Conservation (phyloP, 1,140 invertebrate species). For the Aethina tumida region DNA sequence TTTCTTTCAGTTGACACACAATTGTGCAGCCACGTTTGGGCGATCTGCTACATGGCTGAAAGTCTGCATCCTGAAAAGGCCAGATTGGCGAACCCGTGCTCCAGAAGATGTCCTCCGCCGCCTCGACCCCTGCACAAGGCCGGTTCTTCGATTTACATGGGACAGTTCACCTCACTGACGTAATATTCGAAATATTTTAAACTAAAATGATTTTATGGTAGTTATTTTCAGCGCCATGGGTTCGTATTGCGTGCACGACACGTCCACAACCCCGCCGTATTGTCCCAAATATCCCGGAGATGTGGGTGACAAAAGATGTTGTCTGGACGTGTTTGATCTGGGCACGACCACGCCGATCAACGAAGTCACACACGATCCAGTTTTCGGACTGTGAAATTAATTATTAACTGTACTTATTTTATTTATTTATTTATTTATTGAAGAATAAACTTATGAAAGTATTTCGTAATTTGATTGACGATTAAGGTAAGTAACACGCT, state of each 20-base stretch:
- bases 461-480: no score
- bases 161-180: slow-evolving; percentile 46
- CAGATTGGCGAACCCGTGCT: slow-evolving; percentile 52
- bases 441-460: no score
- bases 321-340: no score
- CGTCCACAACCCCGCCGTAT: slow-evolving; percentile 52
- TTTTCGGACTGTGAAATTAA: no score
- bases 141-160: slow-evolving; percentile 39
- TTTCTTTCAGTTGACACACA: slow-evolving; percentile 44
- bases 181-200: no score
- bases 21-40: slow-evolving; percentile 64
- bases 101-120: slow-evolving; percentile 53
- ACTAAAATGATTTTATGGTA: background rate
- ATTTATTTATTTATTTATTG: no score
- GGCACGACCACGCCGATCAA: no score
- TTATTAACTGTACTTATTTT: no score
- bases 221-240: slow-evolving; percentile 44
- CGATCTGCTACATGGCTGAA: slow-evolving; percentile 64
- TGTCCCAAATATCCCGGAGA: slow-evolving; percentile 46
- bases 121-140: slow-evolving; percentile 40
- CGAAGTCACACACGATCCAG: no score
- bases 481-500: no score
- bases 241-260: slow-evolving; percentile 54
- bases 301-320: slow-evolving; percentile 56
- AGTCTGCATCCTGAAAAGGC: slow-evolving; percentile 43